Conservation (phyloP, 2,888 invertebrate genomes). For the Chromoteleia sp. region DNA sequence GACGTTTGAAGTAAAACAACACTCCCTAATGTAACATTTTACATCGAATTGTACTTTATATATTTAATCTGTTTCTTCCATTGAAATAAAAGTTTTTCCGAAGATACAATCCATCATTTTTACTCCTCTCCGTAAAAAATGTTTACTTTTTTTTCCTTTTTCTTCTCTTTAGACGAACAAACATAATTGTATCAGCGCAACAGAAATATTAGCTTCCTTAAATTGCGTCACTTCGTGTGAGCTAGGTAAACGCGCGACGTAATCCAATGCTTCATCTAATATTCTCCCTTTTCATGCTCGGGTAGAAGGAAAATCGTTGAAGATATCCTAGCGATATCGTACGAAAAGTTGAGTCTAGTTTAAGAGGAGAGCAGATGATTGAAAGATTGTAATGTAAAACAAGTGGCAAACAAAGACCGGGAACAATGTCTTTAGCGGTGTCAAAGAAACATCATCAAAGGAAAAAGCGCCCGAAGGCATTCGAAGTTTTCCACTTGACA, state of each 20-base stretch:
- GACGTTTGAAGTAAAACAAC: conserved; percentile 38
- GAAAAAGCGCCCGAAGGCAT: conserved; percentile 64
- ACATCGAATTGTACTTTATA: conserved; percentile 25
- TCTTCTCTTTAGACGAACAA: not conserved
- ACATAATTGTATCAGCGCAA: conserved; percentile 34
- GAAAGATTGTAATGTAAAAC: conserved; percentile 61
- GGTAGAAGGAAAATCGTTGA: conserved; percentile 33
- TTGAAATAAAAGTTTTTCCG: too few relatives aligned
- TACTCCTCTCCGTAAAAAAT: not conserved
- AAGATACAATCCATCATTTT: too few relatives aligned
- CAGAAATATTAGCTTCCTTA: conserved; percentile 49
- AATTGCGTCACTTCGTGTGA: conserved; percentile 39
- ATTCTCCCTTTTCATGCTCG: conserved; percentile 37
- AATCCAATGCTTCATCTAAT: conserved; percentile 56
- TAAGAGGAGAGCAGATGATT: conserved; percentile 25
- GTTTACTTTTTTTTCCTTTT: too few relatives aligned
- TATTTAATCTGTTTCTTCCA: conserved; percentile 11
- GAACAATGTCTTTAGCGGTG: conserved; percentile 68
- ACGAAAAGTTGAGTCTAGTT: conserved; percentile 47
- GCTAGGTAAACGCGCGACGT: conserved; percentile 27
- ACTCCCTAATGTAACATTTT: conserved; percentile 8
- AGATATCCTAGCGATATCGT: conserved; percentile 54
- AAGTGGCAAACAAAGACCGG: conserved; percentile 61
- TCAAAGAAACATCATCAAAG: conserved; percentile 69
- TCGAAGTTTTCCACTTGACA: conserved; percentile 63